Base-by-base conservation (phyloP, 1,140 invertebrate genomes). In the Drosophila busckii region DNA sequence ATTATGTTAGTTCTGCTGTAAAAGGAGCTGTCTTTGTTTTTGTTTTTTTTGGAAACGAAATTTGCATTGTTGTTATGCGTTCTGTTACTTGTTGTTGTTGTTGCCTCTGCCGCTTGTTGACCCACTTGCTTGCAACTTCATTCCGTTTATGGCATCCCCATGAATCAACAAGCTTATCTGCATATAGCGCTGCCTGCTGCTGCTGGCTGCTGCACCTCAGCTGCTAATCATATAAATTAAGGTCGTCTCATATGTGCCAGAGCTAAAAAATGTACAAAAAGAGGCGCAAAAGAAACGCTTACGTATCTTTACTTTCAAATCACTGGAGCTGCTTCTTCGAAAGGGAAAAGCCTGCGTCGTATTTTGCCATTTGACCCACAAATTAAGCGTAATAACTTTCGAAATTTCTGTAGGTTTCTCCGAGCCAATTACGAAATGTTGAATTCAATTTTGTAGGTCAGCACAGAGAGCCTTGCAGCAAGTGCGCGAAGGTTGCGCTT, bases 331-430 rank as follows among this genome's bases (percentile, higher is more conserved):
- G 46, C 58, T 55, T 46, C 34, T 55, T 63, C 66, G 68, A 67
- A 76, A 76, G 73, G 64, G 69, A 70, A 76, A 76, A 71, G 61
- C 61, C 50, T 58, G 52, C 28, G 49, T 46, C 19, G 20, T 17
- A 44, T 56, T 41, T 61, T 75, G 62, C 61, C 71, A 73, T 78
- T 78, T 78, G 73, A 78, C 73, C 73, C 75, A 82, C 76, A 78
- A 78, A 78, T 78, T 78, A 78, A 82, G 53, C 75, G 73, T 78
- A 78, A 78, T 78, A 78, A 78, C 73, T 78, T 78, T 78, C 73
- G 69, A 82, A 78, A 75, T 78, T 73, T 80, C 67, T 71, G 40
- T 23, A 28, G n/a, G 48, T 82, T 82, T 78, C 70, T 82, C 56
- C 38, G 60, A 23, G 20, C 25, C 67, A 80, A 76, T 76, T 76